phyloP scores from a whole-genome alignment of 2,113 vertebrate species.

The Clarias gariepinus region DNA sequence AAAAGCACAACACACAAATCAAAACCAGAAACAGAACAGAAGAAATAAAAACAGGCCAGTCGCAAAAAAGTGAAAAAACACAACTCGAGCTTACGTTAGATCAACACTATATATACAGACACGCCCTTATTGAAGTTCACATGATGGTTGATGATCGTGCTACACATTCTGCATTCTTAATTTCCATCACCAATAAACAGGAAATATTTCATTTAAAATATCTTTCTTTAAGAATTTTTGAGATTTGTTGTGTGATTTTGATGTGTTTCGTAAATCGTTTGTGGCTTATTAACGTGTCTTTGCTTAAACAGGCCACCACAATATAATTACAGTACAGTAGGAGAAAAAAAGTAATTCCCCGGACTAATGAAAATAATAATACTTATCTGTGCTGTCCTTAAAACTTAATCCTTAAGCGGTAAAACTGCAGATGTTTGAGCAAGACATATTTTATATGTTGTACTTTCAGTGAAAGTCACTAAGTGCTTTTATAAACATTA shows the following conservation, averaged over 20 bases:
- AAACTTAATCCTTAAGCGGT: no score
- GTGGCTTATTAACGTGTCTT: neutral
- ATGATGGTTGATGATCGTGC: neutral
- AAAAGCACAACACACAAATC: neutral
- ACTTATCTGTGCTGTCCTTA: no score
- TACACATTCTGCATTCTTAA: neutral
- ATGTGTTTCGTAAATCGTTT: neutral
- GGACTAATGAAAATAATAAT: neutral
- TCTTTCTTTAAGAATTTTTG: neutral
- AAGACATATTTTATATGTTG: neutral
- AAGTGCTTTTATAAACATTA: neutral
- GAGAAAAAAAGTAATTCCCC: neutral
- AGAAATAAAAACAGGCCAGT: neutral
- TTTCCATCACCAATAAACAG: no score
- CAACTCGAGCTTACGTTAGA: neutral
- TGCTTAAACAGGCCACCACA: no score
- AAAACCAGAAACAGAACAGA: neutral
- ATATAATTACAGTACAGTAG: neutral
- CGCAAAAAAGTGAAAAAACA: neutral
- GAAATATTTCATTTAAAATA: neutral
- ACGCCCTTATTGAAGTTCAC: neutral
- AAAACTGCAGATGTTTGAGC: neutral
- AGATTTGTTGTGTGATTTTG: no score
- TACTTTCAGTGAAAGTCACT: neutral
- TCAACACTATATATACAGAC: no score